Evolutionary conservation across 2,888 invertebrate genomes (phyloP).

Genomic region (Dilophus febrilis): DNA sequence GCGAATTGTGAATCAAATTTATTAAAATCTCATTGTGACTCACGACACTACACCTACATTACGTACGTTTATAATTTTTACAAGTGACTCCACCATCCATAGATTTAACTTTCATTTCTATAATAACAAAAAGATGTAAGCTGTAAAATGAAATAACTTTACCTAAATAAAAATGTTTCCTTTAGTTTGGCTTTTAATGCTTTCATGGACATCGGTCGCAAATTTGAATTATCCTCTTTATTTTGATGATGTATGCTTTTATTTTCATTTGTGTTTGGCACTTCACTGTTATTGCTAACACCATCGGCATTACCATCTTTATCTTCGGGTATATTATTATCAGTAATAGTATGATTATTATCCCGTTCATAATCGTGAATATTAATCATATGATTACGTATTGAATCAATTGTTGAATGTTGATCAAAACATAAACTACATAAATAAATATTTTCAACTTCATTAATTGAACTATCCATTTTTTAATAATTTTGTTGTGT

Average conservation of each 20-base stretch:
- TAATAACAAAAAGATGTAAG: no score
- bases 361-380: neutral
- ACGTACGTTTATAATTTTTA: no score
- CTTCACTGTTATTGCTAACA: no score
- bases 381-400: conserved; percentile 24
- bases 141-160: neutral
- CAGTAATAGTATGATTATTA: neutral
- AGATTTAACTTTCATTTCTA: no score
- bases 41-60: no score
- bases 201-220: conserved; percentile 8
- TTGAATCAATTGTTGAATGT: conserved; percentile 18
- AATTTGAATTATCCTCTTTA: no score
- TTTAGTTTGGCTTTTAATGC: conserved; percentile 9
- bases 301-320: conserved; percentile 1
- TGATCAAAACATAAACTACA: conserved; percentile 18
- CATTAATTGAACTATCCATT: conserved; percentile 7
- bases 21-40: no score
- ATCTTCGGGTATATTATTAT: neutral
- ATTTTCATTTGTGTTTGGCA: no score
- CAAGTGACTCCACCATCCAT: no score
- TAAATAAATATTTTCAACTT: conserved; percentile 4
- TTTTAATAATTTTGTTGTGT: neutral
- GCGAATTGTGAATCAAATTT: no score
- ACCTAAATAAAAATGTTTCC: conserved; percentile 7
- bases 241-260: no score